These are phyloP conservation scores for Nipponacmea schrenckii DNA, from an alignment of 2,888 invertebrate genomes.

Conservation along the genomic window DNA sequence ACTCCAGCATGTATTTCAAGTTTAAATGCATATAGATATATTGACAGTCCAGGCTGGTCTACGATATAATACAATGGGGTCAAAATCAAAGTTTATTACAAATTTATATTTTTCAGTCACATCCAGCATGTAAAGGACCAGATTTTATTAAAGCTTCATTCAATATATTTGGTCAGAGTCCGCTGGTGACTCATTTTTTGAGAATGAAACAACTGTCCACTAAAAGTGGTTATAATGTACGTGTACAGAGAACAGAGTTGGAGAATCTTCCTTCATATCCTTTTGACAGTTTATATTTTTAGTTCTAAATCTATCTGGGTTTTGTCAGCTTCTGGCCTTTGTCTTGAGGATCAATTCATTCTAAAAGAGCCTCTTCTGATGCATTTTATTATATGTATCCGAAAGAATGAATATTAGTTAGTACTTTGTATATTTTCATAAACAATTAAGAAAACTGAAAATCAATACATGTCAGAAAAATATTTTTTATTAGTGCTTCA, in stretches of 20 bases:
- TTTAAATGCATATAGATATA: too few relatives aligned
- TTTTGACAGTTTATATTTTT: constrained; percentile 33
- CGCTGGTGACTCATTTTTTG: constrained; percentile 63
- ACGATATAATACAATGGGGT: too few relatives aligned
- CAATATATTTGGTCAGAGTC: constrained; percentile 61
- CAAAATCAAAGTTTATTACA: too few relatives aligned
- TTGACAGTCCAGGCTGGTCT: too few relatives aligned
- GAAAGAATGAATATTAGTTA: background rate
- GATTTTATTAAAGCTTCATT: constrained; percentile 54
- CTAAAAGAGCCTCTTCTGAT: constrained; percentile 2
- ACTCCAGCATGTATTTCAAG: too few relatives aligned
- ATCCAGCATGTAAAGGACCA: constrained; percentile 61
- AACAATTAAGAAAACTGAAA: too few relatives aligned
- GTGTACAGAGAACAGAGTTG: constrained; percentile 59
- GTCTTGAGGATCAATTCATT: too few relatives aligned
- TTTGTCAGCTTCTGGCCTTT: too few relatives aligned
- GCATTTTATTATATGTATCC: background rate
- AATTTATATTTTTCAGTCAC: constrained; percentile 47
- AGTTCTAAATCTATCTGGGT: too few relatives aligned
- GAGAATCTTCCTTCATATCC: constrained; percentile 64
- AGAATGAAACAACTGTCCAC: constrained; percentile 50
- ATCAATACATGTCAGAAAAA: too few relatives aligned
- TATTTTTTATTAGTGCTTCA: background rate
- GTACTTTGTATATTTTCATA: too few relatives aligned
- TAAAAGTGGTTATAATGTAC: constrained; percentile 49